Percentiles rank a stretch among this genome's conserved stretches.
These are phyloP conservation scores for Synaphobranchus kaupii DNA, from an alignment of 2,797 vertebrate species.

Conservation along the genomic window DNA sequence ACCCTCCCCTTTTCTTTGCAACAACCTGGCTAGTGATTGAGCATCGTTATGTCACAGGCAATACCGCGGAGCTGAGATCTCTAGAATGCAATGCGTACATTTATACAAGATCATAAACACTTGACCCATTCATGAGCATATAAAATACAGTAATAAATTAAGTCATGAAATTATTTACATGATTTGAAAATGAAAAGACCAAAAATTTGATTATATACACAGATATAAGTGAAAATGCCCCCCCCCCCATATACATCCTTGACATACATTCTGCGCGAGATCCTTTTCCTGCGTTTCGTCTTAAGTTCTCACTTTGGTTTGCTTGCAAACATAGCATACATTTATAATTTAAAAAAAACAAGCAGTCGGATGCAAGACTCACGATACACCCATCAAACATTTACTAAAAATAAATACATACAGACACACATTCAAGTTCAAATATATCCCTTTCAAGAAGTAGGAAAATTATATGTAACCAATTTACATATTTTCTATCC, in stretches of 20 bases:
- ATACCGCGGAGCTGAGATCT: slow-evolving; percentile 61
- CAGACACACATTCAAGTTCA: slow-evolving; percentile 60
- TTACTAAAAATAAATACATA: slow-evolving; percentile 58
- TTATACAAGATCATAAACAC: slow-evolving; percentile 63
- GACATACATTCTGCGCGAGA: slow-evolving; percentile 63
- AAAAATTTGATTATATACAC: slow-evolving; percentile 62
- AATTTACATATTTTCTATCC: neutral
- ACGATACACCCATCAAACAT: slow-evolving; percentile 54
- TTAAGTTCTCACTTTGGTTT: slow-evolving; percentile 74
- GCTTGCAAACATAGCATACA: slow-evolving; percentile 59
- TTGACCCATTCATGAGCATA: slow-evolving; percentile 68
- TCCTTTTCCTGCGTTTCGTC: slow-evolving; percentile 49
- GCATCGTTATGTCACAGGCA: slow-evolving; percentile 66
- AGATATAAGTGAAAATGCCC: slow-evolving; percentile 70
- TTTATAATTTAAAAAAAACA: slow-evolving; percentile 21
- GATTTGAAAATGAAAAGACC: slow-evolving; percentile 47
- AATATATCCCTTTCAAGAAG: slow-evolving; percentile 56
- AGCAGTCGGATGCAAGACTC: slow-evolving; percentile 39
- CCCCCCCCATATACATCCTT: slow-evolving; percentile 31
- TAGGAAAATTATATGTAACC: slow-evolving; percentile 44
- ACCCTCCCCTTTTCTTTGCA: slow-evolving; percentile 31
- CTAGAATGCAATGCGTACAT: slow-evolving; percentile 56
- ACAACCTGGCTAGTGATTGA: slow-evolving; percentile 50
- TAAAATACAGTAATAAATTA: slow-evolving; percentile 68
- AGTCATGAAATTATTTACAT: slow-evolving; percentile 63